Evolutionary conservation across 2,113 vertebrate genomes (phyloP), one percentile per base, ranked within the genome.

Genomic region (Apodemus speciosus): DNA sequence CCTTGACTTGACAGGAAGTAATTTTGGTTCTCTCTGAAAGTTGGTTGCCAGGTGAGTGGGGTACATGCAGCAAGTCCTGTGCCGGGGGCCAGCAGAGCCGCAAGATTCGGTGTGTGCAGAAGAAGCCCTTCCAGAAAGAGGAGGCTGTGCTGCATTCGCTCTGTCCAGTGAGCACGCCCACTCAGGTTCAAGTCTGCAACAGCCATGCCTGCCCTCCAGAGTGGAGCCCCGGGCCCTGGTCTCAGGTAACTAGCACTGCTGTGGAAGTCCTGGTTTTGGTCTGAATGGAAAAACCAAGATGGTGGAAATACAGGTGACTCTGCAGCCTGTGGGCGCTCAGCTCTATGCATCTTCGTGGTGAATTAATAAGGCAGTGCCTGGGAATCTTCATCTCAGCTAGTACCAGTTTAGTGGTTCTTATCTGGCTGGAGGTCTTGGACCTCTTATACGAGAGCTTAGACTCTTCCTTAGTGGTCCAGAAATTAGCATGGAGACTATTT

Each of bases 61-160:
- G 98, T 0, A 0, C 72, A 0, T 99, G 99, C 97, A 99, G 99
- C 95, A 98, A 97, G 51, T 98, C 98, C 0, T 99, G 99, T 76
- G 99, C 99, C 1, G 98, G 98, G 4, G 99, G 99, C 4, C 98
- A 99, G 94, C 99, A 99, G 97, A 99, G 96, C 13, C 98, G 99
- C 25, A 97, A 96, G 0, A 85, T 99, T 92, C 98, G 98, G 88
- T 99, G 99, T 92, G 93, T 99, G 88, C 99, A 99, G 96, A 99
- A 98, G 96, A 98, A 98, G 73, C 98, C 98, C 27, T 99, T 99
- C 96, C 99, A 99, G 84, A 98, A 98, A 64, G 99, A 99, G 46
- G 99, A 99, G 85, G 94, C 96, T 0, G 99, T 98, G 73, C 90
- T 98, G 0, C 99, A 99, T 94, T 98, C 99, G 2, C 97, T 99